Evolutionary conservation across 2,888 invertebrate species (phyloP).

Genomic region (Eutolmus rufibarbis): DNA sequence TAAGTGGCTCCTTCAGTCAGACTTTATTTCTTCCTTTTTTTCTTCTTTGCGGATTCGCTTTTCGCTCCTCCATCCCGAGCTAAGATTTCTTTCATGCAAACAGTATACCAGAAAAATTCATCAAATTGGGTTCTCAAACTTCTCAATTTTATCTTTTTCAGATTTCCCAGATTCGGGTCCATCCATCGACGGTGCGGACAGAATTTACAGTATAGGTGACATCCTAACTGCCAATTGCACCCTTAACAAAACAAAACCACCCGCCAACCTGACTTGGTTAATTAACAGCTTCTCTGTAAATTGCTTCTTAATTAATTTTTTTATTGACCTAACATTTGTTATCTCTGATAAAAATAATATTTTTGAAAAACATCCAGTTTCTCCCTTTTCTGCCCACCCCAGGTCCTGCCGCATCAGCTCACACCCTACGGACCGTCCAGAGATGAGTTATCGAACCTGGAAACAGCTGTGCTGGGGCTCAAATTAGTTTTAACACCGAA

Average conservation of each 20-base stretch:
- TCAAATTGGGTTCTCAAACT: not conserved
- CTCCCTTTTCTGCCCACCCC: not conserved
- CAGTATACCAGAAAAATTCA: not conserved
- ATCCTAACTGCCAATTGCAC: conserved; percentile 49
- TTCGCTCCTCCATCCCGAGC: not conserved
- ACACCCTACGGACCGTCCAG: conserved; percentile 27
- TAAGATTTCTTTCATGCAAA: not conserved
- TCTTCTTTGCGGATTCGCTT: not conserved
- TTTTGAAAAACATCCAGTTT: conserved; percentile 11
- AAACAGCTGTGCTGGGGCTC: conserved; percentile 44
- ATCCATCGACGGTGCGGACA: conserved; percentile 41
- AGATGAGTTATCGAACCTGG: conserved; percentile 38
- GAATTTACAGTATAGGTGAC: conserved; percentile 53
- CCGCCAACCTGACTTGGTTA: conserved; percentile 48
- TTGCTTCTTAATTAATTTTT: conserved; percentile 23
- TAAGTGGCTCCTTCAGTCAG: conserved; percentile 40
- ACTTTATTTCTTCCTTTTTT: not conserved
- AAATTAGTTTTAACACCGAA: conserved; percentile 49
- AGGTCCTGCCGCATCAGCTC: conserved; percentile 46
- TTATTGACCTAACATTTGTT: conserved; percentile 3
- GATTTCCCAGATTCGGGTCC: conserved; percentile 45
- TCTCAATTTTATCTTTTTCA: conserved; percentile 3
- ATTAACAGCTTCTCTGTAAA: conserved; percentile 49
- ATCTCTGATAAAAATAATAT: conserved; percentile 3
- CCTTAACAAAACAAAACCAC: conserved; percentile 43